phyloP scores from a whole-genome alignment of 92 coral and sea anemone species.

The Parazoanthus swiftii region DNA sequence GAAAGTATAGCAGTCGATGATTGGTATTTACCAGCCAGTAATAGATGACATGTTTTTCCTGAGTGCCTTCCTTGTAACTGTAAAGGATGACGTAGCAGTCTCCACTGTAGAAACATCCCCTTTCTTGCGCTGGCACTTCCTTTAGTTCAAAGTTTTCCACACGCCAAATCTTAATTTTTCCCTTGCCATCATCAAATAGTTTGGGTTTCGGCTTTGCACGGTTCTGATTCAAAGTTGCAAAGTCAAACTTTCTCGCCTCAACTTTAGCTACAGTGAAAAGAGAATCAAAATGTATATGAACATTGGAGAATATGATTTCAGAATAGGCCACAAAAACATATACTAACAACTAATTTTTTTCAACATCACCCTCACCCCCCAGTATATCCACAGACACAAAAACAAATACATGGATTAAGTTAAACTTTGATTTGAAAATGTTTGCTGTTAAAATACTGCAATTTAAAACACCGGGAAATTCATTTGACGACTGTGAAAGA shows the following conservation, averaged over 20 bases:
- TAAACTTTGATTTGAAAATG: too few relatives aligned
- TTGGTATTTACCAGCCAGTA: conserved; percentile 79
- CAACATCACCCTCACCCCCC: too few relatives aligned
- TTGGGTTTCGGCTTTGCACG: conserved; percentile 12
- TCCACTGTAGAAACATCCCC: conserved; percentile 77
- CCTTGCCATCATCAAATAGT: conserved; percentile 69
- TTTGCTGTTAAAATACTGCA: too few relatives aligned
- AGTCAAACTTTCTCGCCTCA: conserved; percentile 60
- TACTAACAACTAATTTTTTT: too few relatives aligned
- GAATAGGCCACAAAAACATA: not conserved
- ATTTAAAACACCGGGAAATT: too few relatives aligned
- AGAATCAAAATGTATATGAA: not conserved
- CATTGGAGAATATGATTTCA: not conserved
- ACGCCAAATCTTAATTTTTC: conserved; percentile 51
- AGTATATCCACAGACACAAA: too few relatives aligned
- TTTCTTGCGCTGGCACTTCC: conserved; percentile 32
- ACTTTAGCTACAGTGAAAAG: not conserved
- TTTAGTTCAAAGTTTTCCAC: conserved; percentile 49
- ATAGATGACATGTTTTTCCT: conserved; percentile 65
- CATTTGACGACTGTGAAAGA: too few relatives aligned
- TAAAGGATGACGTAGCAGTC: conserved; percentile 81
- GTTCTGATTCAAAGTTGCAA: conserved; percentile 52
- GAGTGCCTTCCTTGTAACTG: conserved; percentile 50
- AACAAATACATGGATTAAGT: too few relatives aligned
- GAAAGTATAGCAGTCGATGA: not conserved